These are phyloP conservation scores for Synanceia verrucosa DNA, from an alignment of 2,797 vertebrate species.

Conservation along the genomic window DNA sequence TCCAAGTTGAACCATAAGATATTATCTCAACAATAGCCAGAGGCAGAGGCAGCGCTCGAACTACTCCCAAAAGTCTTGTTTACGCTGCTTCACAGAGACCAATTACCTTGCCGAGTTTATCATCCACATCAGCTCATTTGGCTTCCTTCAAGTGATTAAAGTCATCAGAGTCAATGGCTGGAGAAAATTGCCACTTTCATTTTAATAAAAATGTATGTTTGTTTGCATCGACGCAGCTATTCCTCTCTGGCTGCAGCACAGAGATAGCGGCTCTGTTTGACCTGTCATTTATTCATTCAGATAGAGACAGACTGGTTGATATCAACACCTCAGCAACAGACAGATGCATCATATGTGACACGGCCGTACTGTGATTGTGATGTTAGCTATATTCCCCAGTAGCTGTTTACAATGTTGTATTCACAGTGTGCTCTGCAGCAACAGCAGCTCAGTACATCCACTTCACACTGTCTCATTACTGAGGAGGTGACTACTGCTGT, in stretches of 20 bases:
- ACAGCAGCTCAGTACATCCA: background rate
- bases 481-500: background rate
- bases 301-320: background rate
- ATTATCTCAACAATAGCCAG: slow-evolving; percentile 59
- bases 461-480: background rate
- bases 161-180: slow-evolving; percentile 53
- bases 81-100: slow-evolving; percentile 56
- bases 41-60: slow-evolving; percentile 55
- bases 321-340: background rate
- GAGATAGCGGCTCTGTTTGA: slow-evolving; percentile 11
- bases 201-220: slow-evolving; percentile 52
- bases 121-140: slow-evolving; percentile 60
- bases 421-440: background rate
- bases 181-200: slow-evolving; percentile 60
- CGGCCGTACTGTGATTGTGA: background rate
- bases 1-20: slow-evolving; percentile 43
- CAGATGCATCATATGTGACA: background rate
- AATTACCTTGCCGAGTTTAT: slow-evolving; percentile 66
- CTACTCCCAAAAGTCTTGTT: slow-evolving; percentile 70
- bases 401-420: background rate
- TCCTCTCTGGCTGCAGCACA: slow-evolving; percentile 27
- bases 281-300: background rate
- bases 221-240: slow-evolving; percentile 33
- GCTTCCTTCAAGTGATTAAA: slow-evolving; percentile 63
- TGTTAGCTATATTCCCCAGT: background rate